These are phyloP conservation scores for Leptodactylus fuscus DNA, from an alignment of 2,113 vertebrate genomes.

Conservation along the genomic window DNA sequence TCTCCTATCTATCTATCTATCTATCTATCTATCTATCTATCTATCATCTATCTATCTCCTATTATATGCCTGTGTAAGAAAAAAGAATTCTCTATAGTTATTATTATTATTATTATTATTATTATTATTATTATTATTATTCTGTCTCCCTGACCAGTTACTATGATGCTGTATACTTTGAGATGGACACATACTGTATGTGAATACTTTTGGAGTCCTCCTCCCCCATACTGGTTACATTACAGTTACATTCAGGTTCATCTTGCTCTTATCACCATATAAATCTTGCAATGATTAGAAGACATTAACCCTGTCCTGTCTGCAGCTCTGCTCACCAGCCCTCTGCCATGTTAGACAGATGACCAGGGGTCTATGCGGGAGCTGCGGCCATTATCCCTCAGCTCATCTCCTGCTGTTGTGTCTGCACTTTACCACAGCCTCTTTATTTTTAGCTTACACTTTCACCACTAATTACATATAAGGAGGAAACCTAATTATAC, in stretches of 20 bases:
- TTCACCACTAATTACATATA: slow-evolving; percentile 33
- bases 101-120: too few relatives aligned
- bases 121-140: too few relatives aligned
- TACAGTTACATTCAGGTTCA: not conserved
- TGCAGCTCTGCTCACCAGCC: too few relatives aligned
- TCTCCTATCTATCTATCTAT: too few relatives aligned
- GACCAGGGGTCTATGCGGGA: not conserved
- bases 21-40: not conserved
- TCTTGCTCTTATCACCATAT: slow-evolving; percentile 42
- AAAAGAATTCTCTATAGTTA: too few relatives aligned
- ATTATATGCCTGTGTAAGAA: too few relatives aligned
- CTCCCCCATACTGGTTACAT: slow-evolving; percentile 1
- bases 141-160: too few relatives aligned
- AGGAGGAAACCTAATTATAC: slow-evolving; percentile 38
- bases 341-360: not conserved
- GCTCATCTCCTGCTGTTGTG: slow-evolving; percentile 1
- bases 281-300: not conserved
- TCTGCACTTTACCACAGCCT: not conserved
- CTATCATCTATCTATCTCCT: not conserved
- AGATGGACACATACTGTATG: too few relatives aligned
- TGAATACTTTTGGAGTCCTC: slow-evolving; percentile 7
- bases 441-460: slow-evolving; percentile 28
- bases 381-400: slow-evolving; percentile 27
- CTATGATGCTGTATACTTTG: not conserved
- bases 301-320: slow-evolving; percentile 25